phyloP scores from a whole-genome alignment of 2,113 vertebrate species.

The Myxocyprinus asiaticus region DNA sequence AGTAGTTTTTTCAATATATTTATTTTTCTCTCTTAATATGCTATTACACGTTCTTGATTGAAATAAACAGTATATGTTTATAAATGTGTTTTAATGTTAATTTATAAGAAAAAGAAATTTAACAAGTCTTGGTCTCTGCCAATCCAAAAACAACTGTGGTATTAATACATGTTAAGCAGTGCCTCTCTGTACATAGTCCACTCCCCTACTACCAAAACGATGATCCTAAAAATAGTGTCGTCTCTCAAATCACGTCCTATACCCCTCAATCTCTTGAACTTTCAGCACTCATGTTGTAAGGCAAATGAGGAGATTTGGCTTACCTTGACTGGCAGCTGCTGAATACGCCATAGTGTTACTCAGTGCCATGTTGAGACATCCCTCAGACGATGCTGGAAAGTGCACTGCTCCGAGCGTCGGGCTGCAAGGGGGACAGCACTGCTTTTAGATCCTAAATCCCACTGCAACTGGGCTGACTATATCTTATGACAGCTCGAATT shows the following conservation, averaged over 20 bases:
- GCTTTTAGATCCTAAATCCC: constrained; percentile 70
- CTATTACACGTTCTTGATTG: no score
- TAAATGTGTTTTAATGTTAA: no score
- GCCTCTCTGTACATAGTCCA: no score
- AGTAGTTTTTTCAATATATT: no score
- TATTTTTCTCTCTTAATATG: no score
- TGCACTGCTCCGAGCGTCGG: constrained; percentile 62
- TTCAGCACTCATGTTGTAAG: background rate
- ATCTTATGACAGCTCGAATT: constrained; percentile 74
- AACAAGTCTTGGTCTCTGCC: background rate
- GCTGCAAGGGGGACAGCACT: constrained; percentile 63
- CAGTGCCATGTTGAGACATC: constrained; percentile 60
- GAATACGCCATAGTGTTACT: constrained; percentile 69
- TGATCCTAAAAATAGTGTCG: constrained; percentile 58
- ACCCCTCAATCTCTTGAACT: background rate
- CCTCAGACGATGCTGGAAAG: constrained; percentile 67
- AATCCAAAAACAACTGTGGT: background rate
- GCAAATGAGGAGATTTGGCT: constrained; percentile 18
- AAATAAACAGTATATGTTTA: no score
- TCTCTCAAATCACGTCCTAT: constrained; percentile 26
- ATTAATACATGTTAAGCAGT: no score
- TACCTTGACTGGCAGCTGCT: constrained; percentile 71
- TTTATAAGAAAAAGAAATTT: no score
- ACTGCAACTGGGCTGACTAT: constrained; percentile 58
- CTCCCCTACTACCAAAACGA: background rate